phyloP scores from a whole-genome alignment of 2,113 vertebrate genomes.

The Genyomyrus donnyi region DNA sequence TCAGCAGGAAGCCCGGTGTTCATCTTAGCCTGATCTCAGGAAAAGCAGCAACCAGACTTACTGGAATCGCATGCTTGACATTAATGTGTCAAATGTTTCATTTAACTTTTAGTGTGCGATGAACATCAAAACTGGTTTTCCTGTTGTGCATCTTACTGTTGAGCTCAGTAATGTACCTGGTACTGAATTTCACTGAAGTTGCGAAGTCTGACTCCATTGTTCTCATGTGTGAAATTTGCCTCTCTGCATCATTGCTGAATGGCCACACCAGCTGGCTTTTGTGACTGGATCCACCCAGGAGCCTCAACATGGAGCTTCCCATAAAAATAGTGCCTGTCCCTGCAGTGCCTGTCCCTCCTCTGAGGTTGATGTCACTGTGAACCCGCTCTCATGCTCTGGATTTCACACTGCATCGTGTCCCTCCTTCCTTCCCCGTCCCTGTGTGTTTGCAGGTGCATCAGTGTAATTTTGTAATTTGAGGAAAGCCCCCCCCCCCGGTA shows the following conservation, averaged over 20 bases:
- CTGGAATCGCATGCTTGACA: background rate
- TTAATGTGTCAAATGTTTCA: background rate
- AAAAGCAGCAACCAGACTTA: background rate
- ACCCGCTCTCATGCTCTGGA: background rate
- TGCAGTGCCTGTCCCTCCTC: background rate
- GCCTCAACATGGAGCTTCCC: background rate
- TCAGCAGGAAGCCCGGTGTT: background rate
- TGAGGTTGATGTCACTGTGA: background rate
- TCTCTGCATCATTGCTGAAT: background rate
- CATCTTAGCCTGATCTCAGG: background rate
- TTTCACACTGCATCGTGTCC: background rate
- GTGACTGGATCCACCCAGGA: slow-evolving; percentile 7
- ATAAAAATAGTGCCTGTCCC: background rate
- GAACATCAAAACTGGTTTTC: background rate
- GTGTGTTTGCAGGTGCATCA: background rate
- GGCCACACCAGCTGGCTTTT: background rate
- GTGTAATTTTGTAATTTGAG: background rate
- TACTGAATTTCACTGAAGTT: background rate
- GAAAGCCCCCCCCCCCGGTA: background rate
- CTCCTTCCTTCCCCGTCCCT: background rate
- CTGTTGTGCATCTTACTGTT: background rate
- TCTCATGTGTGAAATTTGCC: background rate
- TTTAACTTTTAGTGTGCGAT: background rate
- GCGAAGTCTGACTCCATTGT: background rate
- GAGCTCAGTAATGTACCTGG: background rate